Conservation (phyloP, 2,113 vertebrate species). For the Podocnemis expansa region DNA sequence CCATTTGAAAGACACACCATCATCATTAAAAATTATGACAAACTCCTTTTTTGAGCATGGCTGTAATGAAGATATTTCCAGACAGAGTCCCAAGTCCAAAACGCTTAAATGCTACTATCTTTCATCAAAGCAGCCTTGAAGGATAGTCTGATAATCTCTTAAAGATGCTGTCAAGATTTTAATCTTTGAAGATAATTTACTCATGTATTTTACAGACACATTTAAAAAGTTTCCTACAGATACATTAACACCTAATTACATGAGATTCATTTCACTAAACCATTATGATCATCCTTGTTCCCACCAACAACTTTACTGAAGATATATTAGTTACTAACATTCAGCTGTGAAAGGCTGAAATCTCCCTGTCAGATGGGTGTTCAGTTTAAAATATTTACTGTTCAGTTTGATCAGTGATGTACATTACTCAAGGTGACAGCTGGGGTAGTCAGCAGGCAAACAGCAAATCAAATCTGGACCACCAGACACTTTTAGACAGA, state of each 20-base stretch:
- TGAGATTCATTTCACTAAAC: background rate
- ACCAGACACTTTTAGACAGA: too few species aligned
- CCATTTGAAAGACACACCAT: constrained; percentile 79
- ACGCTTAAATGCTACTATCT: constrained; percentile 29
- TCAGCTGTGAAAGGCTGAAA: background rate
- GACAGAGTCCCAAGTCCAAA: constrained; percentile 19
- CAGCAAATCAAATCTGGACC: too few species aligned
- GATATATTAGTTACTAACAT: background rate
- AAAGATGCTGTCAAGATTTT: constrained; percentile 50
- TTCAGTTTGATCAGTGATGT: background rate
- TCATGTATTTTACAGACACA: background rate
- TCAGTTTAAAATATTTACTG: background rate
- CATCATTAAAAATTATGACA: constrained; percentile 78
- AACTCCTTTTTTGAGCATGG: constrained; percentile 46
- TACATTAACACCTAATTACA: background rate
- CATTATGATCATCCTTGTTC: background rate
- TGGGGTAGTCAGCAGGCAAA: too few species aligned
- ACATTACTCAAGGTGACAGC: background rate
- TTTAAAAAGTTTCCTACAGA: background rate
- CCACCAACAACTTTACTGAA: background rate
- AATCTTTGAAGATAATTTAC: constrained; percentile 28
- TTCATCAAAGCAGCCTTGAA: constrained; percentile 9
- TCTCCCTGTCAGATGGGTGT: background rate
- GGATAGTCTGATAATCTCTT: constrained; percentile 52
- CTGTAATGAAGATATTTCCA: constrained; percentile 69